phyloP scores from a whole-genome alignment of 2,797 vertebrate genomes.

The Chaetodon trifasciatus region DNA sequence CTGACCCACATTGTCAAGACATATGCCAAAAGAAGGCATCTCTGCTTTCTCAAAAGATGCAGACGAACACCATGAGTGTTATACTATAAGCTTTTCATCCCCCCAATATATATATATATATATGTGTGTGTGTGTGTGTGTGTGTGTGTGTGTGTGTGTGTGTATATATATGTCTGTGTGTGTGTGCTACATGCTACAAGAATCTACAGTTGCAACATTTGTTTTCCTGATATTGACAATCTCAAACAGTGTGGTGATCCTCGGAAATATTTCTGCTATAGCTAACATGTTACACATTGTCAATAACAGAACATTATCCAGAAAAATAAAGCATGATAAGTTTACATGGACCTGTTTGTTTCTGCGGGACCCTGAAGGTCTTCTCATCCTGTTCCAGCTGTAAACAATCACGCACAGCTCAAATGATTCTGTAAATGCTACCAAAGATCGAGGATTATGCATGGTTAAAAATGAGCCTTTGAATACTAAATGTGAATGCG shows the following conservation, averaged over 20 bases:
- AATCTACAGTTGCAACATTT: slow-evolving; percentile 2
- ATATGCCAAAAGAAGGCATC: too few species aligned
- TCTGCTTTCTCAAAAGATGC: too few species aligned
- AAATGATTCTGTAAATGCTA: not conserved
- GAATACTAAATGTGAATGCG: slow-evolving; percentile 18
- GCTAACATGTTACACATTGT: slow-evolving; percentile 1
- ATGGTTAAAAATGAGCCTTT: slow-evolving; percentile 9
- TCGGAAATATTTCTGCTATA: not conserved
- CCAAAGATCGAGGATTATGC: slow-evolving; percentile 9
- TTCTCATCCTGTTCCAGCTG: not conserved
- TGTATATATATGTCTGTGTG: too few species aligned
- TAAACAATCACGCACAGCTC: not conserved
- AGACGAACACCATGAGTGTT: too few species aligned
- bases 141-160: too few species aligned
- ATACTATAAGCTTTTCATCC: too few species aligned
- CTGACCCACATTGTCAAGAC: too few species aligned
- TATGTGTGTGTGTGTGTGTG: too few species aligned
- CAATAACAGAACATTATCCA: not conserved
- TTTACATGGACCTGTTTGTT: not conserved
- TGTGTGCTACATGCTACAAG: too few species aligned
- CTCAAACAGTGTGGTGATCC: not conserved
- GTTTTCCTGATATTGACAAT: slow-evolving; percentile 8
- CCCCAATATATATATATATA: too few species aligned
- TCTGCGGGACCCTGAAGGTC: not conserved
- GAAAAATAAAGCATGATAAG: slow-evolving; percentile 4